phyloP scores from a whole-genome alignment of 2,797 vertebrate species.

The Anguilla anguilla region DNA sequence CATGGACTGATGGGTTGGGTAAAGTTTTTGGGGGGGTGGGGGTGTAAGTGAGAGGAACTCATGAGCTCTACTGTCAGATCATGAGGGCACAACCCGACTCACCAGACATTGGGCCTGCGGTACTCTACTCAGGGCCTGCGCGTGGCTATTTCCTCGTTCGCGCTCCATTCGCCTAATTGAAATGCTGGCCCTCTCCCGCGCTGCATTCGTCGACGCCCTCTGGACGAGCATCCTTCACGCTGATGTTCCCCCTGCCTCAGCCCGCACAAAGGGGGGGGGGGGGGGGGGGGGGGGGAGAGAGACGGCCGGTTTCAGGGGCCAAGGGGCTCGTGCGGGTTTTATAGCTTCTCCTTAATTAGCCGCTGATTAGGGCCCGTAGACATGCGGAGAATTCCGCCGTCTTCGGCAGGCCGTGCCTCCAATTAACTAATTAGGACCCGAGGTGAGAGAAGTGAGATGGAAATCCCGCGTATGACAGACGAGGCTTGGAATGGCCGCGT shows the following conservation, averaged over 20 bases:
- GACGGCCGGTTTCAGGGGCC: neutral
- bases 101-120: neutral
- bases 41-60: neutral
- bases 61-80: neutral
- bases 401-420: neutral
- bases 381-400: neutral
- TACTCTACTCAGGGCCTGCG: neutral
- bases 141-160: neutral
- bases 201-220: neutral
- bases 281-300: neutral
- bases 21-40: neutral
- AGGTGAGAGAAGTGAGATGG: neutral
- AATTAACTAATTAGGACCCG: constrained; percentile 21
- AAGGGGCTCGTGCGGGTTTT: neutral
- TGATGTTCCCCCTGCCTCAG: neutral
- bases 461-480: neutral
- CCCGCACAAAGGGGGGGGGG: neutral
- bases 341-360: constrained; percentile 12
- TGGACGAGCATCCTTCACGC: constrained; percentile 11
- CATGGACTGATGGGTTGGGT: neutral
- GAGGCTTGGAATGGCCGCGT: neutral
- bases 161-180: neutral
- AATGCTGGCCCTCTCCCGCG: neutral
- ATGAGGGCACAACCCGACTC: neutral
- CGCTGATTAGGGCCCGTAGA: constrained; percentile 2